These are phyloP conservation scores for Phengaris arion DNA, from an alignment of 2,888 invertebrate genomes.

Conservation along the genomic window DNA sequence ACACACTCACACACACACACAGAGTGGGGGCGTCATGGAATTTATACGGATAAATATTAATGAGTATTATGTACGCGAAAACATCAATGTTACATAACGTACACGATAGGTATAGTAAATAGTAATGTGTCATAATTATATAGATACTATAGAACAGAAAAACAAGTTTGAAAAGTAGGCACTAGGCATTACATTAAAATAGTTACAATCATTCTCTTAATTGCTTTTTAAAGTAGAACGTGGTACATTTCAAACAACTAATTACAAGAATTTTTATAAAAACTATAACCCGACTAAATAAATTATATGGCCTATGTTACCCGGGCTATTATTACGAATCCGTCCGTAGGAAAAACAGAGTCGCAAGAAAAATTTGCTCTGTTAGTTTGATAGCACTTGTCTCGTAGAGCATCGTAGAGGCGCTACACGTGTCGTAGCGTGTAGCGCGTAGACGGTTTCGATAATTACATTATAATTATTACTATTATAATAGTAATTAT, in stretches of 20 bases:
- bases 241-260: no score
- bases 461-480: neutral
- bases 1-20: constrained; percentile 38
- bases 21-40: constrained; percentile 34
- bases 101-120: neutral
- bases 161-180: neutral
- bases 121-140: neutral
- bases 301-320: no score
- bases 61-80: constrained; percentile 6
- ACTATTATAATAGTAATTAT: neutral
- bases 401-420: constrained; percentile 17
- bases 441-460: constrained; percentile 7
- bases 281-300: no score
- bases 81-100: neutral
- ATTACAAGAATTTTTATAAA: no score
- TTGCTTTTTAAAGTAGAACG: no score
- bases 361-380: no score
- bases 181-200: no score
- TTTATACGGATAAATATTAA: constrained; percentile 28
- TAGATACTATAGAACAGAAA: neutral
- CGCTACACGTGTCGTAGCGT: constrained; percentile 13
- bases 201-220: no score
- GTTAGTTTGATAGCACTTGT: neutral
- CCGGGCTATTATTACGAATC: no score
- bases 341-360: no score